Percentiles rank a stretch among this genome's conserved stretches.
These are phyloP conservation scores for Ciconia nigra DNA, from an alignment of 2,797 vertebrate species.

Conservation along the genomic window DNA sequence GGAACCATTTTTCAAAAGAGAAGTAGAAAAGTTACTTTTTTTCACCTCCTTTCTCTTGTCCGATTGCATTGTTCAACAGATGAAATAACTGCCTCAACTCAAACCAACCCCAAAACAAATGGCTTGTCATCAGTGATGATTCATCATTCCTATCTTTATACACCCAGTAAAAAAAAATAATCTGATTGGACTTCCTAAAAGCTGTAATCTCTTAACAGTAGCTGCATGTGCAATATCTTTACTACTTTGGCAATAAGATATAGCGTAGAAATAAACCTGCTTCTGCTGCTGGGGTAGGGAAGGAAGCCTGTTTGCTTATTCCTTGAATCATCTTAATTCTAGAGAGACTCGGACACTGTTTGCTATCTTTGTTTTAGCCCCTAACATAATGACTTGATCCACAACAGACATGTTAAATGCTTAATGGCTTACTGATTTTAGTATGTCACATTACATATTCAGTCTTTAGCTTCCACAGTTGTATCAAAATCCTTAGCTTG, in stretches of 20 bases:
- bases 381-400: not conserved
- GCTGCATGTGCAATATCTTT: not conserved
- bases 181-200: not conserved
- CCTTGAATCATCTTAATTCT: not conserved
- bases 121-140: fast-evolving
- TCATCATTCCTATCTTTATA: not conserved
- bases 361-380: not conserved
- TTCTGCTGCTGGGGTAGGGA: not conserved
- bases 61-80: not conserved
- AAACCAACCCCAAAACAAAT: not conserved
- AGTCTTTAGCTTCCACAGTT: not conserved
- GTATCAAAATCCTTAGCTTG: not conserved
- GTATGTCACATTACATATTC: not conserved
- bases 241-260: not conserved
- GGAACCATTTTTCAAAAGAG: not conserved
- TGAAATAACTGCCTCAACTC: not conserved
- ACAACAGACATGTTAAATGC: not conserved
- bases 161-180: not conserved
- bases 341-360: not conserved
- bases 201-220: not conserved
- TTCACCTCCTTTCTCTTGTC: not conserved
- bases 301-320: not conserved
- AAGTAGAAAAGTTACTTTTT: not conserved
- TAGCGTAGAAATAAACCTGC: not conserved
- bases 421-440: not conserved